Conservation (phyloP, 1,140 invertebrate genomes). For the Chrysopa pallens region DNA sequence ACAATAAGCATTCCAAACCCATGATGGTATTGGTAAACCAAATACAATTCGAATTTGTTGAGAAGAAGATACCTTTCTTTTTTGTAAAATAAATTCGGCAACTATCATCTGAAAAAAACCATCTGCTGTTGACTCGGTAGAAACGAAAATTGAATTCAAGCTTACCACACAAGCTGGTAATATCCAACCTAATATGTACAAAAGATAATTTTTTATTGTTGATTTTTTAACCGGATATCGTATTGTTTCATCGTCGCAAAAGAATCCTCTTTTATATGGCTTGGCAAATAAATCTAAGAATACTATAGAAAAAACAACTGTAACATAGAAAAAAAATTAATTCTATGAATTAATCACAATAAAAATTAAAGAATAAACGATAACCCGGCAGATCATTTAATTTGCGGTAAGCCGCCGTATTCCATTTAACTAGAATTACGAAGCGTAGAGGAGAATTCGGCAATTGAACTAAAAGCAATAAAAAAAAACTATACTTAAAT, state of each 20-base stretch:
- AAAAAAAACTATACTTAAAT: no score
- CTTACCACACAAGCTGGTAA: constrained; percentile 59
- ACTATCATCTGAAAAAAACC: constrained; percentile 37
- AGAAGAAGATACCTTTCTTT: no score
- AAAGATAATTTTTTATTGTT: constrained; percentile 59
- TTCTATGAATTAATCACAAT: no score
- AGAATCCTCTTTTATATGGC: constrained; percentile 82
- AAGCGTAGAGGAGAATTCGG: no score
- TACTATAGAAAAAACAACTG: constrained; percentile 55
- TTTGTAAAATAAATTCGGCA: constrained; percentile 31
- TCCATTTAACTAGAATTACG: no score
- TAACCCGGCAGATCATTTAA: no score
- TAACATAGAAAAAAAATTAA: no score
- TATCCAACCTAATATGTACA: constrained; percentile 58
- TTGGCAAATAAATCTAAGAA: constrained; percentile 49
- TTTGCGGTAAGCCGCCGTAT: no score
- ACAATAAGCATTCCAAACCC: constrained; percentile 50
- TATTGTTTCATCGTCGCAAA: constrained; percentile 87
- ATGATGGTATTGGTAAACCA: constrained; percentile 40
- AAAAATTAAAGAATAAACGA: no score
- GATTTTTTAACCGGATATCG: constrained; percentile 65
- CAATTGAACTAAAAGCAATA: no score
- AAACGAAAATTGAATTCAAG: no score
- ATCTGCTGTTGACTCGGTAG: no score
- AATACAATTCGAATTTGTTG: constrained; percentile 26